Evolutionary conservation across 2,113 vertebrate species (phyloP).

Genomic region (Perognathus longimembris): DNA sequence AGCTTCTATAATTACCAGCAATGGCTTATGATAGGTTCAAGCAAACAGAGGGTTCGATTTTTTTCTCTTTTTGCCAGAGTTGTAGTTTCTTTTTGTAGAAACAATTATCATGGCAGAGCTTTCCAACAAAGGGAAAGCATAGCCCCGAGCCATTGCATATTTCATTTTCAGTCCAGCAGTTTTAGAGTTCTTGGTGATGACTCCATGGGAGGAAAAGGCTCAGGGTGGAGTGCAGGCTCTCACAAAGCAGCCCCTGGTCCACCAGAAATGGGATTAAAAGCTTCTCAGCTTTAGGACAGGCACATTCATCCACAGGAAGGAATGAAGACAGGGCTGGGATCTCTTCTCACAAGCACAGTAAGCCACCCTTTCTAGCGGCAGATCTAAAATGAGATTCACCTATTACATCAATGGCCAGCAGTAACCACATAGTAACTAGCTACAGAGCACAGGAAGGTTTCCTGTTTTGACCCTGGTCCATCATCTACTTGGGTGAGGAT

Average conservation of each 20-base stretch:
- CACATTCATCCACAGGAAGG: not conserved
- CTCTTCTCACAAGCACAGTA: not conserved
- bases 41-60: slow-evolving; percentile 81
- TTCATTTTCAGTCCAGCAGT: slow-evolving; percentile 90
- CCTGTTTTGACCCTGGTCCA: not conserved
- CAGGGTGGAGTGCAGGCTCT: not conserved
- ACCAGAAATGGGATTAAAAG: not conserved
- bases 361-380: not conserved
- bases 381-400: slow-evolving; percentile 15
- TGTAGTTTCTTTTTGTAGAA: slow-evolving; percentile 88
- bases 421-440: not conserved
- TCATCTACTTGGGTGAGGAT: not conserved
- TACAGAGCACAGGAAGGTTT: not conserved
- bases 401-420: not conserved
- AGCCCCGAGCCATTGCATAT: slow-evolving; percentile 86
- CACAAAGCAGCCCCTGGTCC: slow-evolving; percentile 64
- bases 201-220: slow-evolving; percentile 74
- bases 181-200: slow-evolving; percentile 84
- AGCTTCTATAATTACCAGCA: slow-evolving; percentile 87
- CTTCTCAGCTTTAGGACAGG: not conserved
- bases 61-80: slow-evolving; percentile 80
- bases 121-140: slow-evolving; percentile 84
- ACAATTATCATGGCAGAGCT: slow-evolving; percentile 85
- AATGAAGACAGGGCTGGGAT: not conserved
- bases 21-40: slow-evolving; percentile 86